A percentile compares a stretch with the other conserved stretches of the same genome.
phyloP scores from a whole-genome alignment of 2,797 vertebrate species.

The Phataginus tricuspis region DNA sequence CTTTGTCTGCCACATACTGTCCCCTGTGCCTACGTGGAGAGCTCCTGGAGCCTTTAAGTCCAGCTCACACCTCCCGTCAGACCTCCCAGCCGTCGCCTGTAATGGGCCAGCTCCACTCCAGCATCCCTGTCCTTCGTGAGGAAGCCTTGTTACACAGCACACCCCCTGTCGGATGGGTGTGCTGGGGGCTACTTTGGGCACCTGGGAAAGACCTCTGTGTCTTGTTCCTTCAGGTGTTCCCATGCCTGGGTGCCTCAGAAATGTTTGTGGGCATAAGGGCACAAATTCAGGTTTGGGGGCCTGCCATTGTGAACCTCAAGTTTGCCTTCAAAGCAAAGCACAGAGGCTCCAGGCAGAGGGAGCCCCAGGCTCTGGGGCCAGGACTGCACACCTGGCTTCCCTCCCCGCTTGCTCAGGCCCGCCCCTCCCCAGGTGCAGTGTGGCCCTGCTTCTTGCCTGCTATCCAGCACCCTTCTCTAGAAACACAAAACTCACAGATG shows the following conservation, averaged over 20 bases:
- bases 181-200: neutral
- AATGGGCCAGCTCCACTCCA: rapidly evolving
- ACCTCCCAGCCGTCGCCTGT: rapidly evolving
- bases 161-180: rapidly evolving
- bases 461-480: neutral
- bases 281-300: neutral
- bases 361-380: neutral
- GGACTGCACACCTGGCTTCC: neutral
- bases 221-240: neutral
- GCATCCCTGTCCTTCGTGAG: neutral
- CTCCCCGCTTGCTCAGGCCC: neutral
- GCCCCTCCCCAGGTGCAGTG: neutral
- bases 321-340: neutral
- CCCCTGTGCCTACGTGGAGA: neutral
- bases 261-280: rapidly evolving
- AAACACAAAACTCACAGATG: rapidly evolving
- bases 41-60: neutral
- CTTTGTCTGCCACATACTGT: rapidly evolving
- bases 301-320: neutral
- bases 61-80: neutral
- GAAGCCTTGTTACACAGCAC: rapidly evolving
- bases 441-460: neutral
- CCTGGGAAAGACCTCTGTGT: neutral
- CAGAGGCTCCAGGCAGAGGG: neutral
- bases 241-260: neutral